A percentile compares a stretch with the other conserved stretches of the same genome.
phyloP scores from a whole-genome alignment of 2,797 vertebrate species.

The Tauraco hartlaubi region DNA sequence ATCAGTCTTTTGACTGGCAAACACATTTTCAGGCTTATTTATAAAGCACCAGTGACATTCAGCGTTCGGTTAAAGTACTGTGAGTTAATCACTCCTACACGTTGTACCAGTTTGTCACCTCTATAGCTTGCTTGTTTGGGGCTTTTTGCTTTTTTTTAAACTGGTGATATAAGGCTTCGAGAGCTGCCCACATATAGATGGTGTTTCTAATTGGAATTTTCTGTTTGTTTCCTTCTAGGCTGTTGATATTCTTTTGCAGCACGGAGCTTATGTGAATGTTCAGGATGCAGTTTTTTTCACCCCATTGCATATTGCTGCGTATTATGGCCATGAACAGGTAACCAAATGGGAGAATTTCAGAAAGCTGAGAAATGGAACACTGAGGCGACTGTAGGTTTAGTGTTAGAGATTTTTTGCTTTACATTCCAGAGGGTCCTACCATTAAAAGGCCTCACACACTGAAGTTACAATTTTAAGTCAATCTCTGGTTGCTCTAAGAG shows the following conservation, averaged over 20 bases:
- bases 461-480: not conserved
- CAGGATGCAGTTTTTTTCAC: constrained; percentile 96
- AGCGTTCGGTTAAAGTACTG: constrained; percentile 15
- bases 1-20: not conserved
- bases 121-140: not conserved
- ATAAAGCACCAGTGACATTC: constrained; percentile 31
- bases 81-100: not conserved
- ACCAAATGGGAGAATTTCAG: not conserved
- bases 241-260: constrained; percentile 90
- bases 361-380: not conserved
- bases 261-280: constrained; percentile 90
- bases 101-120: not conserved
- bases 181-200: accelerated
- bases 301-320: constrained; percentile 90
- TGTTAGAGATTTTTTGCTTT: not conserved
- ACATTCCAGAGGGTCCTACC: not conserved
- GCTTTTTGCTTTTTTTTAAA: not conserved
- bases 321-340: constrained; percentile 90
- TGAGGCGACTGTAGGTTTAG: accelerated
- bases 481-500: not conserved
- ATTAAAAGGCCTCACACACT: not conserved
- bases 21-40: not conserved
- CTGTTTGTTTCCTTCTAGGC: constrained; percentile 76
- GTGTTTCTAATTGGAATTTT: not conserved
- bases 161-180: not conserved